Base-by-base conservation (phyloP, 2,797 vertebrate species). In the Orestias chungarensis region DNA sequence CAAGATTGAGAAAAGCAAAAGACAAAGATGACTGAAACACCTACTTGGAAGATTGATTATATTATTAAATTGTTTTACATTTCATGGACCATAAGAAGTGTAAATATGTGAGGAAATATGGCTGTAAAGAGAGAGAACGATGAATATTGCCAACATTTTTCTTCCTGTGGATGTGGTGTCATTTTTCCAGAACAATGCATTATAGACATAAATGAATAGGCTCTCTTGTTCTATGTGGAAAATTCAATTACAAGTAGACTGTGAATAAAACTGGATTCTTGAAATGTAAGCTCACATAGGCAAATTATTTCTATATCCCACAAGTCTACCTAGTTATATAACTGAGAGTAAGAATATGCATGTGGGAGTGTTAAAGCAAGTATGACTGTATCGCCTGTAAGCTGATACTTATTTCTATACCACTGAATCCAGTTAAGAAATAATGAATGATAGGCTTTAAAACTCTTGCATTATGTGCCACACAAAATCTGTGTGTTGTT, bases 381-480 rank as follows among this genome's bases (percentile, higher is more conserved):
- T 87, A 83, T 67, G 76, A 87, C 73, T 54, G 57, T 77, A 81
- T 84, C 82, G 85, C 68, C 79, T 78, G 85, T 84, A 91, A 91
- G 55, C 52, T 1, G 84, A 92, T 86, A 86, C 81, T 40, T 68
- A 69, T 76, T 70, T 75, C 64, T 66, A 55, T 3, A 0, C 61
- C 52, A 76, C 73, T 76, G 76, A 88, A 81, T 87, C 81, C 81
- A 88, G 85, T 86, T 89, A 85, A 83, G 87, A 87, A 88, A 78
- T 87, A 85, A 91, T 81, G 79, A 82, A 67, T 40, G 18, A 55
- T 81, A 80, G 82, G 72, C 64, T 71, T 62, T 72, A 27, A 68
- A 87, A 81, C 33, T 29, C 27, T 29, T 1, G 78, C 66, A 78
- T 67, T 23, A 73, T 76, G 66, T 70, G 62, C n/a, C n/a, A n/a